Evolutionary conservation across 1,140 invertebrate species (phyloP).

Genomic region (Apis laboriosa): DNA sequence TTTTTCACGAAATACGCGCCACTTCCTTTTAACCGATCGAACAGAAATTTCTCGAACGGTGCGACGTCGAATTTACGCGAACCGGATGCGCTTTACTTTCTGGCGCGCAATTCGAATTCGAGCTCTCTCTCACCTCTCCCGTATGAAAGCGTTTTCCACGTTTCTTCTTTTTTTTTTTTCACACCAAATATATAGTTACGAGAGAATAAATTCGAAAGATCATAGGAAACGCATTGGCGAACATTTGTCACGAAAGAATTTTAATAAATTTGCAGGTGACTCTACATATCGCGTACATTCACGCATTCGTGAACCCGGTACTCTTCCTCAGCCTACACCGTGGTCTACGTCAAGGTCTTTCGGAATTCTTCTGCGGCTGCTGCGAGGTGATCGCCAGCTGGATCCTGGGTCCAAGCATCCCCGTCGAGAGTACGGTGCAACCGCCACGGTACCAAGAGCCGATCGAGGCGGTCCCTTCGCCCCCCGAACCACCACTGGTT

Average conservation of each 20-base stretch:
- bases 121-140: too few relatives aligned
- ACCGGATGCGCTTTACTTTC: neutral
- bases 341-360: constrained; percentile 86
- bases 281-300: constrained; percentile 92
- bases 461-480: constrained; percentile 70
- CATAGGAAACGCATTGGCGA: neutral
- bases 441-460: constrained; percentile 68
- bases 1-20: neutral
- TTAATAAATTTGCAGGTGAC: constrained; percentile 85
- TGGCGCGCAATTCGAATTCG: neutral
- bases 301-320: constrained; percentile 92
- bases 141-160: neutral
- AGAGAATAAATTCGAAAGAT: neutral
- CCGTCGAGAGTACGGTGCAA: constrained; percentile 72
- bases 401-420: constrained; percentile 81
- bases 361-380: constrained; percentile 88
- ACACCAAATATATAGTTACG: neutral
- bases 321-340: constrained; percentile 90
- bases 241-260: too few relatives aligned
- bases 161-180: neutral
- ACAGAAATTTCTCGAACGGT: neutral
- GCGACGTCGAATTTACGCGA: neutral
- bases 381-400: constrained; percentile 84
- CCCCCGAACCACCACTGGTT: constrained; percentile 76
- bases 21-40: neutral